Conservation (phyloP, 2,797 vertebrate species). For the Platyrinchus mystaceus region DNA sequence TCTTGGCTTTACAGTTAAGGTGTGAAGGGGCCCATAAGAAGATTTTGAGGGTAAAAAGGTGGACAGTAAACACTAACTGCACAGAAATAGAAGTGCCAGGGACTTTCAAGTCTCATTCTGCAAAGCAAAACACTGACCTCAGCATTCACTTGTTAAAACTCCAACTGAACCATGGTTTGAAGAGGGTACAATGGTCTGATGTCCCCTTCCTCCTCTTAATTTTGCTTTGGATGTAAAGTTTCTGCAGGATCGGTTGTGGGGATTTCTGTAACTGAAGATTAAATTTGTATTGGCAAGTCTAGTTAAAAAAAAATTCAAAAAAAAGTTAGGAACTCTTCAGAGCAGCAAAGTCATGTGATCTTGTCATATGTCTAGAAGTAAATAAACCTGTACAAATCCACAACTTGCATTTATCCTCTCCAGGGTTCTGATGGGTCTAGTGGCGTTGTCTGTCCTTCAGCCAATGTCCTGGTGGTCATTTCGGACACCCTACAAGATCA, state of each 20-base stretch:
- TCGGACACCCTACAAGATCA: not conserved
- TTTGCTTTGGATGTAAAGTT: not conserved
- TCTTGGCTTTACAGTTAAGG: not conserved
- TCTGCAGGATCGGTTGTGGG: not conserved
- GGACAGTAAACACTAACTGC: not conserved
- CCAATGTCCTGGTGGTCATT: not conserved
- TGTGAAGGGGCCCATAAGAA: not conserved
- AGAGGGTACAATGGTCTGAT: not conserved
- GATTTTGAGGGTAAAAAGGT: not conserved
- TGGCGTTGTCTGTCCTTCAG: not conserved
- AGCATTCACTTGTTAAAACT: not conserved
- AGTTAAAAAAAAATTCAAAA: not conserved
- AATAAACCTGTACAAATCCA: not conserved
- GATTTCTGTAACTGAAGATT: not conserved
- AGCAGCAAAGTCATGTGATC: not conserved
- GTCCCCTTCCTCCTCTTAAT: accelerated
- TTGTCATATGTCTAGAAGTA: not conserved
- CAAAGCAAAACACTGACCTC: not conserved
- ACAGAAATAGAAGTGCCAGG: not conserved
- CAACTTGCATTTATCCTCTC: not conserved
- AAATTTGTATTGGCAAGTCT: not conserved
- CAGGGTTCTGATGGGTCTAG: not conserved
- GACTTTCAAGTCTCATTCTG: not conserved
- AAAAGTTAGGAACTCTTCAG: not conserved
- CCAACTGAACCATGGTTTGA: not conserved